Conservation (phyloP, 1,140 invertebrate species). For the Trinorchestia longiramus region DNA sequence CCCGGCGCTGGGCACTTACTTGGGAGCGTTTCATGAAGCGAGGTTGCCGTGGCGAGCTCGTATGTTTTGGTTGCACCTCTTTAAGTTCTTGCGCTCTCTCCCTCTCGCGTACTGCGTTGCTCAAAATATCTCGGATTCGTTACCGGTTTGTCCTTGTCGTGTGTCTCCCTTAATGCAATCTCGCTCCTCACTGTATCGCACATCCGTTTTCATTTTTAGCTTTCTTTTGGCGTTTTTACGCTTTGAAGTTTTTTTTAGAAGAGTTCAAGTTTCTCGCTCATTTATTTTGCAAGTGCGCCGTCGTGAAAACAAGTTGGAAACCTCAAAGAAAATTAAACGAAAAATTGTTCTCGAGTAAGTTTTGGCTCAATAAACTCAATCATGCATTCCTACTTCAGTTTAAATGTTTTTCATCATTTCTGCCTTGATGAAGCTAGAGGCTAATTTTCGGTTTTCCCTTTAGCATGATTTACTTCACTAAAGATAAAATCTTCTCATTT, state of each 20-base stretch:
- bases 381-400: background rate
- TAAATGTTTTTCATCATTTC: background rate
- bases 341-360: background rate
- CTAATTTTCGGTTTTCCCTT: background rate
- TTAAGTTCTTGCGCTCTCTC: background rate
- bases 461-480: too few species aligned
- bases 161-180: background rate
- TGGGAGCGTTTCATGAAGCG: background rate
- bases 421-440: background rate
- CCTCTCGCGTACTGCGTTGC: background rate
- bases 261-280: background rate
- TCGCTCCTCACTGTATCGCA: background rate
- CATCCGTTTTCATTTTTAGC: background rate
- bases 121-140: background rate
- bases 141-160: background rate
- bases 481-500: too few species aligned
- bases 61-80: background rate
- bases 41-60: background rate
- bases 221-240: background rate
- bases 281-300: background rate
- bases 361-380: background rate
- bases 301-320: background rate
- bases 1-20: background rate
- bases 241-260: background rate
- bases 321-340: background rate